Conservation (phyloP, 2,797 vertebrate genomes). For the Chromis chromis region DNA sequence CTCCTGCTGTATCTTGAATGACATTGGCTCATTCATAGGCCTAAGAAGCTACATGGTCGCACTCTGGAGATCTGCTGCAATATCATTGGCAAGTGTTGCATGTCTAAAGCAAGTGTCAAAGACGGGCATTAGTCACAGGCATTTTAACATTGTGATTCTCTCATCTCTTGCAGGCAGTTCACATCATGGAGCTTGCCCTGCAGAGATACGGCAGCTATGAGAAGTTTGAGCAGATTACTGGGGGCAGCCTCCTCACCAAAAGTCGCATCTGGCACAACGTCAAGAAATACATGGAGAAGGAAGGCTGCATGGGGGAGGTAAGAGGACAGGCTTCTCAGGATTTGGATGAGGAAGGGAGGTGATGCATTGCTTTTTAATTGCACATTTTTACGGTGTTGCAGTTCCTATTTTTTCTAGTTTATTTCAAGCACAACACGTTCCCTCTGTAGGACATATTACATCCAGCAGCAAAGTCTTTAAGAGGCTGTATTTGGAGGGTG, state of each 20-base stretch:
- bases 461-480: not conserved
- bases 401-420: too few relatives aligned
- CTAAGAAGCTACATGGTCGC: too few relatives aligned
- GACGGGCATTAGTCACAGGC: not conserved
- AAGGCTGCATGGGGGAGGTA: conserved; percentile 94
- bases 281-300: conserved; percentile 95
- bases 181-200: conserved; percentile 91
- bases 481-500: not conserved
- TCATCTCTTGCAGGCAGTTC: conserved; percentile 85
- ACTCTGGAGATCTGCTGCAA: too few relatives aligned
- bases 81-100: not conserved
- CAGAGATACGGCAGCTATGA: conserved; percentile 94
- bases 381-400: not conserved
- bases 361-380: not conserved
- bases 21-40: too few relatives aligned
- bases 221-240: conserved; percentile 92
- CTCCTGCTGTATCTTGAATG: too few relatives aligned
- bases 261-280: conserved; percentile 90
- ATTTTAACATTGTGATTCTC: not conserved
- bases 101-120: conserved; percentile 6
- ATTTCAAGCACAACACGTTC: not conserved
- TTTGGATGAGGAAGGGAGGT: not conserved
- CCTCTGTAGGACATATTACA: not conserved
- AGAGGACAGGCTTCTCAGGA: conserved; percentile 28
- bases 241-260: conserved; percentile 90